Conservation (phyloP, 2,113 vertebrate genomes). For the Verasper variegatus region DNA sequence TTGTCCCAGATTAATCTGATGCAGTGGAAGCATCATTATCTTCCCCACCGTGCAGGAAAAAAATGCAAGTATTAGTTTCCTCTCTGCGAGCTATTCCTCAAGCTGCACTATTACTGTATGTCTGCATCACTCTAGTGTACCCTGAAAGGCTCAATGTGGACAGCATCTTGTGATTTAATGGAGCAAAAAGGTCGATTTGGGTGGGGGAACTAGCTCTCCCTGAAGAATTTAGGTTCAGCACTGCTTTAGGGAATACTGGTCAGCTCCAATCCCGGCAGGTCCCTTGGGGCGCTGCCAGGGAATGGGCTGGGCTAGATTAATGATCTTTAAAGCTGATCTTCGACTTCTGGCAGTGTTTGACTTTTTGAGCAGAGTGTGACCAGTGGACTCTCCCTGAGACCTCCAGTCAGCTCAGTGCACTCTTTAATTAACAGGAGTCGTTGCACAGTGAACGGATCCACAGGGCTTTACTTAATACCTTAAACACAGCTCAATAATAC, state of each 20-base stretch:
- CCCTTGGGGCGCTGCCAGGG: constrained; percentile 43
- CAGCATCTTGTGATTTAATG: constrained; percentile 39
- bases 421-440: constrained; percentile 82
- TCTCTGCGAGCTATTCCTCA: not conserved
- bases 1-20: too few relatives aligned
- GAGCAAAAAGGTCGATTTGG: constrained; percentile 20
- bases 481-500: constrained; percentile 70
- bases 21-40: too few relatives aligned
- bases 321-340: constrained; percentile 73
- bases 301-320: constrained; percentile 70
- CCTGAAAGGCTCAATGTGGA: constrained; percentile 13
- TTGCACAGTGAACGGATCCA: constrained; percentile 67
- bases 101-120: not conserved
- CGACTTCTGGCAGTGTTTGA: constrained; percentile 64
- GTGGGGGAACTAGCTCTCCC: not conserved
- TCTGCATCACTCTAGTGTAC: constrained; percentile 9
- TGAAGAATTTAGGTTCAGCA: constrained; percentile 46
- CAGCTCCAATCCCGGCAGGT: constrained; percentile 57
- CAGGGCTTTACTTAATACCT: constrained; percentile 76
- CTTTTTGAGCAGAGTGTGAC: constrained; percentile 59
- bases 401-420: constrained; percentile 62
- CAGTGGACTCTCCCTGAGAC: constrained; percentile 60
- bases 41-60: too few relatives aligned
- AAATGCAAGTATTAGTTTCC: not conserved
- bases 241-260: constrained; percentile 64